Base-by-base conservation (phyloP, 2,113 vertebrate genomes). In the human region DNA sequence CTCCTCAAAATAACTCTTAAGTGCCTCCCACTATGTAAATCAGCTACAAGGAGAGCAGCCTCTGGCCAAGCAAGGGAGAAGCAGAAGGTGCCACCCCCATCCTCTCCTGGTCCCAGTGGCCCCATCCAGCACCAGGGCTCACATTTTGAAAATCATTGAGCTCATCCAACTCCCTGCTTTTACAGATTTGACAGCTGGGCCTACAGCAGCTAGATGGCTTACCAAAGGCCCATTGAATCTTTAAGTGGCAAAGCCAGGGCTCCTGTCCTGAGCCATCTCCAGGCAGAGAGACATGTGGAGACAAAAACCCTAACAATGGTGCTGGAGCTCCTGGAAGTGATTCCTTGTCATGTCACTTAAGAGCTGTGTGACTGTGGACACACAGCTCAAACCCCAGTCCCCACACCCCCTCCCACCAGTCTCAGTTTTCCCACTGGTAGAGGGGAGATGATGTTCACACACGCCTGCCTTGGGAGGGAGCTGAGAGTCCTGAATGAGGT, bases 391-490 rank as follows among this genome's bases (percentile, higher is more conserved):
- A 64, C 27, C 61, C 30, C 17, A 32, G 13, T 43, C 30, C 52
- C 52, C 52, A 20, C 52, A 55, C 18, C 0, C 18, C 18, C 52
- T 55, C 14, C 90, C 45, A 9, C 25, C 43, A 52, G 25, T 61
- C 84, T 76, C 78, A 4, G 57, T 38, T 55, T 52, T 20, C 32
- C 32, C 84, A 6, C 7, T n/a, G 32, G 32, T 17, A 17, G n/a
- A 8, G 14, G 2, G n/a, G 5, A 32, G 43, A 80, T n/a, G n/a
- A 40, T 64, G 5, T 9, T 20, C 8, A 9, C 45, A 23, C 27
- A 27, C n/a, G n/a, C 3, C 9, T 12, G 6, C n/a, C 30, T 40
- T 55, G 5, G 52, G 12, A 10, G 30, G 1, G 25, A 1, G 18
- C 30, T 0, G 1, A 59, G 84, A 43, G 78, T 40, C 20, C 45